Conservation (phyloP, 2,113 vertebrate genomes). For the Bubalus kerabau region DNA sequence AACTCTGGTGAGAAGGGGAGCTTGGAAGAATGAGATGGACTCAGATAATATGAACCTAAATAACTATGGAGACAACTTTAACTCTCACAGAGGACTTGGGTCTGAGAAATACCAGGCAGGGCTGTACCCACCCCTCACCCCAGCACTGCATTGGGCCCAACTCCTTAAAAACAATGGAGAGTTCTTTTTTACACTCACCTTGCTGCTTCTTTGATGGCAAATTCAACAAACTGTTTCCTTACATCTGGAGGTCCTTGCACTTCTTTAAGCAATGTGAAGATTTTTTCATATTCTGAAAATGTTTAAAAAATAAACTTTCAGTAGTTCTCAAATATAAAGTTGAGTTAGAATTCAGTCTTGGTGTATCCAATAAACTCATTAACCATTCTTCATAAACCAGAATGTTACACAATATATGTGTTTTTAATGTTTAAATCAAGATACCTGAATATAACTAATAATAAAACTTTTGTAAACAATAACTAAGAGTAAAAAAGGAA, state of each 20-base stretch:
- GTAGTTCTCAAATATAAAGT: background rate
- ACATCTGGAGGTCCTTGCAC: conserved; percentile 87
- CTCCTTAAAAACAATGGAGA: too few relatives aligned
- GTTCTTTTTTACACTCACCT: conserved; percentile 80
- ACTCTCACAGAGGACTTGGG: background rate
- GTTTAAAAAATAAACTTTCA: background rate
- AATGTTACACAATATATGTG: background rate
- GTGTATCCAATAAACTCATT: background rate
- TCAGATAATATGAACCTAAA: background rate
- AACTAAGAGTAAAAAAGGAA: background rate
- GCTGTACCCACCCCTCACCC: background rate
- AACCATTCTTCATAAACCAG: background rate
- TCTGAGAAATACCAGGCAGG: background rate
- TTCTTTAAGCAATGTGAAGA: conserved; percentile 88
- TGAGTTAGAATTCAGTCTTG: background rate
- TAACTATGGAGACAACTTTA: background rate
- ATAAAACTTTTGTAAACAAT: background rate
- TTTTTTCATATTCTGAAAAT: conserved; percentile 81
- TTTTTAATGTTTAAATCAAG: background rate
- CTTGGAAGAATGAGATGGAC: background rate
- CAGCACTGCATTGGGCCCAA: background rate
- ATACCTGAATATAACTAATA: background rate
- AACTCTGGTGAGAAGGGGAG: background rate
- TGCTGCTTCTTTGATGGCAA: conserved; percentile 92
- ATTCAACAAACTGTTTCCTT: conserved; percentile 91